phyloP scores from a whole-genome alignment of 1,140 invertebrate genomes.

The Nylanderia fulva region DNA sequence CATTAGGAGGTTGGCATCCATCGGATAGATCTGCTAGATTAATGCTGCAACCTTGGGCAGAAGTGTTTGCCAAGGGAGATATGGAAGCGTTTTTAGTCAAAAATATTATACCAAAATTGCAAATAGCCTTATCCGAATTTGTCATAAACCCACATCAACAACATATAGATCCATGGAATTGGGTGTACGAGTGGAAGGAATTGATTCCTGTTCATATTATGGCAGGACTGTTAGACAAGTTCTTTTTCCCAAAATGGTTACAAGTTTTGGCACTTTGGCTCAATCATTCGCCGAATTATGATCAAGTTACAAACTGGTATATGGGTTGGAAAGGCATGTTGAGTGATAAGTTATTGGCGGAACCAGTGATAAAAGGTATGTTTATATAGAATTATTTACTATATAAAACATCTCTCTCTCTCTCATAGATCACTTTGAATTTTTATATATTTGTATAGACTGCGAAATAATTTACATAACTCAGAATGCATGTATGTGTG shows the following conservation, averaged over 20 bases:
- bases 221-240: constrained; percentile 91
- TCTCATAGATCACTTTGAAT: too few relatives aligned
- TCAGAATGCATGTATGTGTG: too few relatives aligned
- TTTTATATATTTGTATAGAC: not conserved
- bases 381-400: not conserved
- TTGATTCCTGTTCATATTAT: constrained; percentile 90
- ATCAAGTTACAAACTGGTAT: constrained; percentile 95
- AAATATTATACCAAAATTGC: constrained; percentile 96
- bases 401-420: not conserved
- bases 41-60: constrained; percentile 97
- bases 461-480: too few relatives aligned
- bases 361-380: constrained; percentile 90
- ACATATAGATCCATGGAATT: constrained; percentile 93
- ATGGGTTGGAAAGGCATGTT: constrained; percentile 94
- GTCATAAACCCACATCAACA: constrained; percentile 95
- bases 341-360: constrained; percentile 88
- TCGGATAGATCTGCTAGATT: constrained; percentile 95
- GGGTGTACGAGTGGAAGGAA: constrained; percentile 95
- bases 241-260: constrained; percentile 96
- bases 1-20: constrained; percentile 96
- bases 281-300: constrained; percentile 92
- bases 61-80: constrained; percentile 93
- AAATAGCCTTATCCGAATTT: constrained; percentile 90
- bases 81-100: constrained; percentile 95
- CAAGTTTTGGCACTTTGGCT: constrained; percentile 93